Base-by-base conservation (phyloP, 2,113 vertebrate genomes). In the Percina caprodes region DNA sequence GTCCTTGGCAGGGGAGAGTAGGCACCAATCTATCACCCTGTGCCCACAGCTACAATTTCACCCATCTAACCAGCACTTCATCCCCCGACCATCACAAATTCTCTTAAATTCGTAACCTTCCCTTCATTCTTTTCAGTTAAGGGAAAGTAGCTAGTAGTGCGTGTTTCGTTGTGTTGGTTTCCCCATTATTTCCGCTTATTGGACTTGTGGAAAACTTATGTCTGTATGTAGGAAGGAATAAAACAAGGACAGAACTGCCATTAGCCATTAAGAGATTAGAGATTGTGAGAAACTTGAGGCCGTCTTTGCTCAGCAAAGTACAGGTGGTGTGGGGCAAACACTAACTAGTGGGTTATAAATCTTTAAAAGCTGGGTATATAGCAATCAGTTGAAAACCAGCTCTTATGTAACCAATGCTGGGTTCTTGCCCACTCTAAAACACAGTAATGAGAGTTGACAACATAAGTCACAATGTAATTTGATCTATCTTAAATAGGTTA, bases 41-140 rank as follows among this genome's bases (percentile, higher is more conserved):
- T 51, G 89, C 85, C 79, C 68, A 77, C 73, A 86, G 86, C 80
- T 84, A 88, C 60, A 83, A 86, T 88, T 84, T 85, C 66, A 72
- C 26, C 62, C 63, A 58, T 39, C 70, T 75, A 77, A 80, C 79
- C 52, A 79, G 24, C 76, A 77, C 60, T 84, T 76, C 55, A 56
- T 70, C 49, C 15, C 59, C 24, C 51, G 69, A 51, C 30, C 54
- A 26, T 71, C 76, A 48, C 48, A 79, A 72, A 76, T 80, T 63
- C 52, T 77, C 60, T 65, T n/a, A 61, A 69, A 82, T 84, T 75
- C 35, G 56, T 23, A 58, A 65, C 52, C 24, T 6, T 71, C 21
- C 54, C 24, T 73, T 86, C 45, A 78, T 77, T 63, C 23, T 68
- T 80, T 81, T 80, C 66, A 77, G 54, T 74, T 74, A 83, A 76